Percentiles rank a stretch among this genome's conserved stretches.
Conservation (phyloP, 2,888 invertebrate species). For the Apomyelois bistriatella region DNA sequence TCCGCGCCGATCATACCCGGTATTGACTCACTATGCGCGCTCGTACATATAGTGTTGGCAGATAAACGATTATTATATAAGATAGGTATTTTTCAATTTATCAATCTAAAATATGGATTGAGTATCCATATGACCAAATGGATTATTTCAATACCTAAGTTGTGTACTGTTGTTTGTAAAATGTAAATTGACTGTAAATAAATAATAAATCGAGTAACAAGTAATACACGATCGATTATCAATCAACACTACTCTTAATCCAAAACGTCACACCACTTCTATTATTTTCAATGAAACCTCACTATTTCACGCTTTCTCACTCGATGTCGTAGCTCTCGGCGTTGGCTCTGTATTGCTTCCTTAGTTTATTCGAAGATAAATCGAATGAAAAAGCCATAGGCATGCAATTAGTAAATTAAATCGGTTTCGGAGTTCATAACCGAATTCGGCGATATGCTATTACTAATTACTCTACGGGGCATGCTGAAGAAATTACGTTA, state of each 20-base stretch:
- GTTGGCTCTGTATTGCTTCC: conserved; percentile 4
- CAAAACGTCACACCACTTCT: no score
- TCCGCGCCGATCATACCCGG: conserved; percentile 17
- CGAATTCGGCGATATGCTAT: conserved; percentile 39
- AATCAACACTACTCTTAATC: background rate
- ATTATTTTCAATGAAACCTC: background rate
- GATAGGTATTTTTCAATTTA: no score
- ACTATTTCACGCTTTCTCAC: conserved; percentile 13
- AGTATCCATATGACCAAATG: no score
- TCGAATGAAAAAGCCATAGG: conserved; percentile 47
- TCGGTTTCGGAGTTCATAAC: conserved; percentile 32
- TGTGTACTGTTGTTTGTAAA: no score
- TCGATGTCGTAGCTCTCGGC: conserved; percentile 17
- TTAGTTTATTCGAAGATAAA: conserved; percentile 4
- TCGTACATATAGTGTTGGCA: no score
- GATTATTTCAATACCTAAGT: no score
- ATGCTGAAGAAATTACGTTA: conserved; percentile 56
- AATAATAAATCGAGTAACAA: no score
- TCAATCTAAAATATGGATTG: no score
- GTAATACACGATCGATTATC: background rate
- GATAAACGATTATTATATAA: no score
- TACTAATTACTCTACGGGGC: conserved; percentile 54
- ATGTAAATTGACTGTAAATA: no score
- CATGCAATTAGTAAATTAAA: conserved; percentile 66
- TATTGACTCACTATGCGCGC: conserved; percentile 15